Percentiles rank a stretch among this genome's conserved stretches.
phyloP scores from a whole-genome alignment of 2,888 invertebrate species.

The Oxycera nigricornis region DNA sequence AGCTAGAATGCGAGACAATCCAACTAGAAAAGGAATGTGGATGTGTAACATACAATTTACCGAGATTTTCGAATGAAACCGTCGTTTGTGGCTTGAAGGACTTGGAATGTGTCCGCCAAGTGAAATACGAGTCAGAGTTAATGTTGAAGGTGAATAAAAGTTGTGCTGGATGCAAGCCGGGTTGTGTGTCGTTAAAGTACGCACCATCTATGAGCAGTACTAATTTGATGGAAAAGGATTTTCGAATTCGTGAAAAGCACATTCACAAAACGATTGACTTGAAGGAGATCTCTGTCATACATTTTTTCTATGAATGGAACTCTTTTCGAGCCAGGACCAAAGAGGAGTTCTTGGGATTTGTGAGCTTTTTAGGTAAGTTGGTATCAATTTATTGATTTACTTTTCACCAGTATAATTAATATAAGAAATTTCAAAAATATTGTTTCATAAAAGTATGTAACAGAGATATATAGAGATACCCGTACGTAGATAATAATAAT shows the following conservation, averaged over 20 bases:
- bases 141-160: background rate
- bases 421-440: no score
- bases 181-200: background rate
- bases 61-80: conserved; percentile 70
- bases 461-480: no score
- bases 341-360: conserved; percentile 79
- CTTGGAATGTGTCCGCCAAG: conserved; percentile 65
- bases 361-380: conserved; percentile 82
- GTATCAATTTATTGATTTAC: no score
- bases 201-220: background rate
- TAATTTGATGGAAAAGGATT: background rate
- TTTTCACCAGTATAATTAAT: no score
- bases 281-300: background rate
- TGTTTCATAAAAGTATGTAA: no score
- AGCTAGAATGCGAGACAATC: conserved; percentile 78
- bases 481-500: background rate
- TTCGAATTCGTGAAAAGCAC: background rate
- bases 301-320: background rate
- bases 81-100: conserved; percentile 75
- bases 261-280: background rate
- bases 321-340: conserved; percentile 69
- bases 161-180: background rate
- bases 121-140: conserved; percentile 50
- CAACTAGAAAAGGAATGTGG: conserved; percentile 64
- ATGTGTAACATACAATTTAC: conserved; percentile 57